Evolutionary conservation across 2,888 invertebrate species (phyloP), one percentile per base, ranked within the genome.

Genomic region (Drosophila nigricruria): DNA sequence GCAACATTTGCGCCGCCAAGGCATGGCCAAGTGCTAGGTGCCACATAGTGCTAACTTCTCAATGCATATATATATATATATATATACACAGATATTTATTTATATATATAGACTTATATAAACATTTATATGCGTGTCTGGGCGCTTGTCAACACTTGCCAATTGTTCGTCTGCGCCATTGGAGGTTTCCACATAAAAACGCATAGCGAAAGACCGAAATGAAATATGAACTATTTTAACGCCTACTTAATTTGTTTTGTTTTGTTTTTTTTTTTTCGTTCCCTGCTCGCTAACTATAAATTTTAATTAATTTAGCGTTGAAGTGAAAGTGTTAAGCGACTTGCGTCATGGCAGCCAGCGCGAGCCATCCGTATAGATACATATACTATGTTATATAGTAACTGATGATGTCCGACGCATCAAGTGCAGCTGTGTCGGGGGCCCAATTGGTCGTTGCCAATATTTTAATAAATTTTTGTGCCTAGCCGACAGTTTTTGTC

Each of bases 191-290:
- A 89, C 75, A 79, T 83, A 89, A 84, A 76, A 70, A 64, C 67
- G 50, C 53, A 18, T 36, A 47, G 64, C 54, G 69, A 38, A 61
- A 63, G 64, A 38, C 57, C 64, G 50, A 84, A 83, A 90, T 91
- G 91, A 91, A 91, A 90, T 92, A 92, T 91, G 90, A 90, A 91
- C 92, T 91, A 89, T 91, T 91, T 91, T 90, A 91, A 92, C 91
- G 92, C 91, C 91, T 85, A 92, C 91, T 91, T 92, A 92, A 91
- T 92, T 91, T 91, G 89, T 88, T 91, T 87, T 85, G 66, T 66
- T 77, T 43, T 6, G 6, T 40, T 14, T 16, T 23, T 43, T 5
- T 81, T 84, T 83, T 82, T 82, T n/a, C n/a, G n/a, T n/a, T n/a
- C n/a, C 65, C 75, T 60, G 72, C 77, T 67, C 54, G 61, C 70